Conservation (phyloP, 2,888 invertebrate species). For the Sinhomidia bicolor region DNA sequence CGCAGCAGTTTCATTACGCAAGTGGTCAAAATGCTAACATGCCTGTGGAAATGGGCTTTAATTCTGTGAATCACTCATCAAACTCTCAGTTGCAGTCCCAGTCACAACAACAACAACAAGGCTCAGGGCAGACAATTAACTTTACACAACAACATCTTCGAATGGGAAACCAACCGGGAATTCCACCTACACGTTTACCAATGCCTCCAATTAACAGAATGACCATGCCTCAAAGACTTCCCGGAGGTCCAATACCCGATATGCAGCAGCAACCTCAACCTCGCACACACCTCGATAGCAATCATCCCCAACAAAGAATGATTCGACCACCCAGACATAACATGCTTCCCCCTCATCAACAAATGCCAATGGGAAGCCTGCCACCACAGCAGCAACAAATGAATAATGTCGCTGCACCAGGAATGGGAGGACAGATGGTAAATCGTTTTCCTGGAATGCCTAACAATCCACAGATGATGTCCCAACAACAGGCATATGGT, state of each 20-base stretch:
- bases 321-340: conserved; percentile 61
- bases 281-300: conserved; percentile 52
- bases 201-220: conserved; percentile 73
- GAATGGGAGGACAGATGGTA: conserved; percentile 69
- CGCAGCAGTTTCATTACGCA: conserved; percentile 77
- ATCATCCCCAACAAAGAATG: conserved; percentile 63
- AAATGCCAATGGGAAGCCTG: conserved; percentile 69
- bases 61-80: conserved; percentile 62
- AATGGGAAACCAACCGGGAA: conserved; percentile 73
- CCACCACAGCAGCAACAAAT: conserved; percentile 68
- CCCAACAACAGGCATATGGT: conserved; percentile 53
- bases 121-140: conserved; percentile 79
- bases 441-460: conserved; percentile 72
- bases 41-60: conserved; percentile 65
- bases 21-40: conserved; percentile 39
- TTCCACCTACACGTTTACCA: conserved; percentile 54
- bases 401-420: conserved; percentile 42
- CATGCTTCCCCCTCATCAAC: conserved; percentile 66
- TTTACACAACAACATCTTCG: conserved; percentile 80
- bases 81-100: conserved; percentile 81
- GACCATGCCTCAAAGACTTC: conserved; percentile 68
- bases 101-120: conserved; percentile 77
- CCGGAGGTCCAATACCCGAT: conserved; percentile 3
- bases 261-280: conserved; percentile 62
- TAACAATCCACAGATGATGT: conserved; percentile 65